These are phyloP conservation scores for Pristionchus maxplancki DNA, from an alignment of 2,888 invertebrate species.

Conservation along the genomic window DNA sequence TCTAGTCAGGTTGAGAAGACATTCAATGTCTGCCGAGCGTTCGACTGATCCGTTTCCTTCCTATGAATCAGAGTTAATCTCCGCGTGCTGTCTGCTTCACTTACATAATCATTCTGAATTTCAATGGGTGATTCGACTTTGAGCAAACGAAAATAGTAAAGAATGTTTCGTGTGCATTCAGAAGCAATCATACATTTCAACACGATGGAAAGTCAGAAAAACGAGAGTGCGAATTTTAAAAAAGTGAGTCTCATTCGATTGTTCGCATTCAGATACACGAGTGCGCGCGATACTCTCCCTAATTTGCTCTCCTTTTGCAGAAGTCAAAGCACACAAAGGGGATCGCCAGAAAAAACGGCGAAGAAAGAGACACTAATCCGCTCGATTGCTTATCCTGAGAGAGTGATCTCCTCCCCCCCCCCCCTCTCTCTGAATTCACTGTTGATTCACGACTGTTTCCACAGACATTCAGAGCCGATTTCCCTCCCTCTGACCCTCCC, in stretches of 20 bases:
- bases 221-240: no score
- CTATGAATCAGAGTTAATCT: no score
- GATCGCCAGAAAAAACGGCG: neutral
- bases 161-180: no score
- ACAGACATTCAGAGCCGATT: slow-evolving; percentile 33
- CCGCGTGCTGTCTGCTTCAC: no score
- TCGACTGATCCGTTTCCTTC: no score
- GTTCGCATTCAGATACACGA: neutral
- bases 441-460: slow-evolving; percentile 46
- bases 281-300: neutral
- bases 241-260: neutral
- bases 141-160: no score
- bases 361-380: slow-evolving; percentile 33
- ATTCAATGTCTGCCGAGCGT: no score
- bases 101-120: no score
- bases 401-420: neutral
- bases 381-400: neutral
- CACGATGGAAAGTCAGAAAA: no score
- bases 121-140: no score
- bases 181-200: no score
- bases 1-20: no score
- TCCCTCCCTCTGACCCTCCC: slow-evolving; percentile 1
- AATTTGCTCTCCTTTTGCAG: neutral
- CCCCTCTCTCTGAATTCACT: neutral
- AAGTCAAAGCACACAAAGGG: slow-evolving; percentile 4